Base-by-base conservation (phyloP, 2,888 invertebrate genomes). In the Iselma pallidipennis region DNA sequence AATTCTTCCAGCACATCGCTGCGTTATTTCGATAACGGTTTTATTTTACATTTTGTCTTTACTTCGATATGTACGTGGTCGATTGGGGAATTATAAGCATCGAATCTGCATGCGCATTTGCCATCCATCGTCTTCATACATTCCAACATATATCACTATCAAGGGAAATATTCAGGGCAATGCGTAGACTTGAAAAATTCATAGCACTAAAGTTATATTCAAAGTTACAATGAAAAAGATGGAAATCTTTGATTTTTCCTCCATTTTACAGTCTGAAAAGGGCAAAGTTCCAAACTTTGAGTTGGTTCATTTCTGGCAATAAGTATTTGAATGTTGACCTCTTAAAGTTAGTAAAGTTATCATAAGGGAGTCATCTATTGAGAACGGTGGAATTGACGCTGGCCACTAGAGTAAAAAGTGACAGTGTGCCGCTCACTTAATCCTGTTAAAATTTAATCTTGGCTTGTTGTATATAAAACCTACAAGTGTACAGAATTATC, bases 21-120 rank as follows among this genome's bases (percentile, higher is more conserved):
- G 78, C 76, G 76, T 78, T 77, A 78, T 75, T 76, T 76, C 76
- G 79, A 80, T 80, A 79, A 79, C 76, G 76, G 69, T 56, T 61
- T 66, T 67, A 61, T 72, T 62, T 69, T 65, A 63, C 63, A 59
- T 63, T 63, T 63, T 63, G 52, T 55, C 56, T 56, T 26, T 33
- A 25, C 25, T 25, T 42, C 49, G 45, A 23, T 61, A 26, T 49
- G 51, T 57, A 37, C 48, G 56, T 21, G 55, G 28, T 51, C 51
- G 48, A 55, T 58, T 52, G 51, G 48, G 25, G 49, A 52, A 62
- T 58, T 62, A 55, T 55, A 10, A 42, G 19, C 21, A 42, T 42
- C 3, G 42, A 42, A 42, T 42, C 42, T 42, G 10, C 19, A 42
- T 19, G 42, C 19, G 42, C 42, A 42, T 42, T 21, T 42, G 10